Conservation (phyloP, 2,113 vertebrate species). For the Aplodontia rufa region DNA sequence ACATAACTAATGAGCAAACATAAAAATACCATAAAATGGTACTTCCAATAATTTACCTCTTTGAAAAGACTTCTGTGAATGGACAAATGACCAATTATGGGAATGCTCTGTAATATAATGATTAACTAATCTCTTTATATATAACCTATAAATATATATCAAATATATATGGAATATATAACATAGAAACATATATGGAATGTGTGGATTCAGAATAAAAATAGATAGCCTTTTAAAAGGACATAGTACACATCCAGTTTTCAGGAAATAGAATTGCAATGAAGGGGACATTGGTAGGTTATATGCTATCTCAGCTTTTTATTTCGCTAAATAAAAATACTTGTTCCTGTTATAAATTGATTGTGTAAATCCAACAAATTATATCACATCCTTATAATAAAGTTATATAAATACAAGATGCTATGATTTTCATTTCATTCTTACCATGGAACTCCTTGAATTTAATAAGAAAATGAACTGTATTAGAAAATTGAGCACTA, state of each 20-base stretch:
- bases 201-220: neutral
- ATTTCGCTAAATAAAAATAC: neutral
- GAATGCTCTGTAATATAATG: neutral
- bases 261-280: neutral
- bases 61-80: neutral
- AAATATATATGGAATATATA: neutral
- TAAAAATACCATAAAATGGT: no score
- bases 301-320: neutral
- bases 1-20: neutral
- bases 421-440: neutral
- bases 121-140: neutral
- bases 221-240: neutral
- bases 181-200: neutral
- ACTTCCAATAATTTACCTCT: neutral
- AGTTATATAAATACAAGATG: neutral
- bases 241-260: neutral
- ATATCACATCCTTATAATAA: neutral
- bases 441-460: neutral
- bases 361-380: neutral
- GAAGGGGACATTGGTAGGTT: neutral
- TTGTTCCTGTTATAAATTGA: neutral
- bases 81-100: neutral
- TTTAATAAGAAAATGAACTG: neutral
- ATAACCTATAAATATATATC: neutral
- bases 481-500: neutral